Base-by-base conservation (phyloP, 2,888 invertebrate genomes). In the Troides oblongomaculatus region DNA sequence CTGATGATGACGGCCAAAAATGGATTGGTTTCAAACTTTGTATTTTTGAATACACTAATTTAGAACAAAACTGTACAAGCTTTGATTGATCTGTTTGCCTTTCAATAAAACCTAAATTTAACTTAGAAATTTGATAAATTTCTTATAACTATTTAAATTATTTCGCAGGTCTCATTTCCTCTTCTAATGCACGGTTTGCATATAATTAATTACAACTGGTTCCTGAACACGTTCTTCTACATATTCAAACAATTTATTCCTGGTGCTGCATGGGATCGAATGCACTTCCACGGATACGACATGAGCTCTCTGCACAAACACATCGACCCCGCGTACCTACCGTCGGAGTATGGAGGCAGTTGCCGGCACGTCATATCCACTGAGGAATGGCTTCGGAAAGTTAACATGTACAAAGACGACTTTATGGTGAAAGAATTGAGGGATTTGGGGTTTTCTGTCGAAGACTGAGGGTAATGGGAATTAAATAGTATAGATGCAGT, bases 171-270 rank as follows among this genome's bases (percentile, higher is more conserved):
- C 0, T 94, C 95, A 4, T 96, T 96, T 82, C 96, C 97, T 0
- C 93, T 96, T 76, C 94, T 94, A 62, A 94, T 95, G 62, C 93
- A 95, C 75, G 95, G 95, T 0, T 93, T 97, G 46, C 97, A 97
- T 87, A 94, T 97, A 64, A 92, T 97, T 5, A 95, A 96, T 82
- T 96, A 97, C 86, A 96, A 95, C 63, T 96, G 96, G 96, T 87
- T 96, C 2, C 95, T 97, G 76, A 95, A 96, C 82, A 94, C 95
- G 23, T 94, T 95, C 69, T 96, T 95, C 83, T 95, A 95, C 74
- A 92, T 96, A 50, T 96, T 97, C 84, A 96, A 96, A 81, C 96
- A 96, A 21, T 94, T 97, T 72, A 89, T 97, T 56, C 95, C 95
- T 70, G 88, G 94, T 8, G 87, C 93, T 7, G 96, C 96, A 88